Evolutionary conservation across 2,888 invertebrate genomes (phyloP).

Genomic region (Nomada goodeniana): DNA sequence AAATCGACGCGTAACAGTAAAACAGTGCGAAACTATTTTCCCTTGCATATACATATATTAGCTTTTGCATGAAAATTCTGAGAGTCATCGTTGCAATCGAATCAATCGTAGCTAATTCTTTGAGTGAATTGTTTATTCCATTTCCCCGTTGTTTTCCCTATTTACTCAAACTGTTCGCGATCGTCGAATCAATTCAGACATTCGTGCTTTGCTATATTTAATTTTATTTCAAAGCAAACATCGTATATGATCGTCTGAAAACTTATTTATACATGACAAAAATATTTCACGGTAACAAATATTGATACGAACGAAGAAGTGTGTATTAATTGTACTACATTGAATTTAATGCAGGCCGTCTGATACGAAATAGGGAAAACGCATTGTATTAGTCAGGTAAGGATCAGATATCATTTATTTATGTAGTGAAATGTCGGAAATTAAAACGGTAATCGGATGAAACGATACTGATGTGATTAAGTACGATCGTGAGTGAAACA

Average conservation of each 20-base stretch:
- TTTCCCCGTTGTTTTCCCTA: constrained; percentile 21
- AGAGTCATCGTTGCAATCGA: constrained; percentile 18
- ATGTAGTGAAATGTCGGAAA: constrained; percentile 12
- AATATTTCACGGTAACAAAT: constrained; percentile 25
- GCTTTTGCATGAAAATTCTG: constrained; percentile 3
- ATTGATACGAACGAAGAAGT: background rate
- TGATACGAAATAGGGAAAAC: constrained; percentile 36
- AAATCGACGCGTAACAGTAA: constrained; percentile 8
- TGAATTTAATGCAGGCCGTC: constrained; percentile 10
- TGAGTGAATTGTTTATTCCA: background rate
- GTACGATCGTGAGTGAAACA: constrained; percentile 31
- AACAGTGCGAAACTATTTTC: constrained; percentile 19
- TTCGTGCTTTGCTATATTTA: background rate
- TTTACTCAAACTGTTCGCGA: background rate
- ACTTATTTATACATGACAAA: constrained; percentile 25
- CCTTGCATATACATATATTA: background rate
- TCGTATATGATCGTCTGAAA: constrained; percentile 1
- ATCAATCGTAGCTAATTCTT: constrained; percentile 7
- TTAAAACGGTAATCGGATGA: constrained; percentile 32
- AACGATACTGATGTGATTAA: constrained; percentile 47
- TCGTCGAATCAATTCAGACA: background rate
- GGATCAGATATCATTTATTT: constrained; percentile 11
- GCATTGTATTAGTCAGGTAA: constrained; percentile 9
- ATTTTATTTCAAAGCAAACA: constrained; percentile 31
- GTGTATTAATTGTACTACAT: constrained; percentile 6